Evolutionary conservation across 2,888 invertebrate genomes (phyloP), one percentile per base, ranked within the genome.

Genomic region (Limenitis camilla): DNA sequence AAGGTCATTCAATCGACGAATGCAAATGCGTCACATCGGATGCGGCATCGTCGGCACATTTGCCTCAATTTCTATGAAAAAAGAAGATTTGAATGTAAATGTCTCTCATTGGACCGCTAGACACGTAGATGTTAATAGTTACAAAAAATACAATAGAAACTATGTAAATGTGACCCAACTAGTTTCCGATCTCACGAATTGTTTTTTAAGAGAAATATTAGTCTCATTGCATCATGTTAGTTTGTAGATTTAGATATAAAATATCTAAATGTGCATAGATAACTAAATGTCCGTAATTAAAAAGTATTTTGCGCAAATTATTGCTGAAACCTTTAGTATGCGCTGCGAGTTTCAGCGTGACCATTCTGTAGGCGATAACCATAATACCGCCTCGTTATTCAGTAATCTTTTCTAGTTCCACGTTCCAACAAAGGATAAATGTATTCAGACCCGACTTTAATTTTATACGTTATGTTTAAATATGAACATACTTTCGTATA

Each of bases 381-480:
- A 38, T 54, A 42, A 31, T 40, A 29, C 32, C 49, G 28, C 56
- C 48, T 49, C 58, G 52, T 53, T 46, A 42, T 30, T 43, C 45
- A 39, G 42, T 51, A 53, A 59, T 59, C 52, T 53, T 56, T 57
- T 49, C 49, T 49, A 50, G 41, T 50, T 51, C 50, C 46, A 52
- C 51, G 48, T 63, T 62, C 62, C 62, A 66, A 71, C 70, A 72
- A 69, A 68, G 68, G 68, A 67, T 70, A 65, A 73, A 72, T 69
- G 64, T 72, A 74, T 76, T 71, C 62, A 58, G 63, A 64, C 66
- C 67, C 66, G 68, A 72, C 67, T 72, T 72, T 71, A 74, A 71
- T 71, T 72, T 63, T 68, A 66, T 69, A 67, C 67, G 68, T 66
- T 69, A 65, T 67, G 67, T 68, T 68, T 69, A 71, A 70, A 67